phyloP scores from a whole-genome alignment of 2,888 invertebrate species.

The Dexiosoma caninum region DNA sequence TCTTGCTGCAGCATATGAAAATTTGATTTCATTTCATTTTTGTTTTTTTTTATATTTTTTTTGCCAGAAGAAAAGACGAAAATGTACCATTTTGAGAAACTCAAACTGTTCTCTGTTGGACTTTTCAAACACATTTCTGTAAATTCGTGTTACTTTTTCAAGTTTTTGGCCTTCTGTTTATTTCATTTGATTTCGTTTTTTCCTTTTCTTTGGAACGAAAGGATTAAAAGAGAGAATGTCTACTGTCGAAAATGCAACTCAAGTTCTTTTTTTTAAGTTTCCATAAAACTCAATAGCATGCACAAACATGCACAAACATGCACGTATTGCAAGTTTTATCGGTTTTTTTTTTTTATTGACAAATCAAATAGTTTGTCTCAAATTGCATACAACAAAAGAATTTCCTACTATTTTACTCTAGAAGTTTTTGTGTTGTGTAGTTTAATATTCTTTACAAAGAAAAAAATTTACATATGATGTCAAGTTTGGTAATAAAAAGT shows the following conservation, averaged over 20 bases:
- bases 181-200: neutral
- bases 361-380: constrained; percentile 20
- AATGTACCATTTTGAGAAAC: neutral
- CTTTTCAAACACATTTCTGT: constrained; percentile 4
- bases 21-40: neutral
- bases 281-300: constrained; percentile 34
- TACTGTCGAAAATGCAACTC: constrained; percentile 6
- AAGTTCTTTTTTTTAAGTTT: neutral
- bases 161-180: constrained; percentile 14
- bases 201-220: neutral
- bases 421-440: neutral
- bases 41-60: neutral
- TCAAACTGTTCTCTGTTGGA: no score
- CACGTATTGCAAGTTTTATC: constrained; percentile 14
- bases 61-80: neutral
- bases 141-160: neutral
- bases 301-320: no score
- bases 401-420: neutral
- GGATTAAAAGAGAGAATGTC: neutral
- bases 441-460: neutral
- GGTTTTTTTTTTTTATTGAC: constrained; percentile 21
- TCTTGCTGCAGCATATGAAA: constrained; percentile 11
- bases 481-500: constrained; percentile 6
- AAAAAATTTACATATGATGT: neutral
- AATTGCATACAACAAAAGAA: constrained; percentile 17